Evolutionary conservation across 1,140 invertebrate genomes (phyloP).

Genomic region (Sycobia sp.): DNA sequence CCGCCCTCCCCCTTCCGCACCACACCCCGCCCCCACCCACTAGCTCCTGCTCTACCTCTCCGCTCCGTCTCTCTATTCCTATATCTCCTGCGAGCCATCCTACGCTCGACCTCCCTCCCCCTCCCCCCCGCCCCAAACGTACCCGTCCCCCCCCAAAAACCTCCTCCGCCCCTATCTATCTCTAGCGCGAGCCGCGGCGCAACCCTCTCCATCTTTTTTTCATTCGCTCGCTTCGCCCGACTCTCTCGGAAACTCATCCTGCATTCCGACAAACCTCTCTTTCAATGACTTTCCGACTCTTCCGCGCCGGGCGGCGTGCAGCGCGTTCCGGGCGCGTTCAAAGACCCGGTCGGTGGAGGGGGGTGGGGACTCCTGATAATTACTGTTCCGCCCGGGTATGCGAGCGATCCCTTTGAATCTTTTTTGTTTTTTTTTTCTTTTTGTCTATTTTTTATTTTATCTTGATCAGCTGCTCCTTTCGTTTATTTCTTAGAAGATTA

Average conservation of each 20-base stretch:
- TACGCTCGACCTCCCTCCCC: not conserved
- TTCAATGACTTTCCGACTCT: constrained; percentile 54
- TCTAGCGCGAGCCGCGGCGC: constrained; percentile 10
- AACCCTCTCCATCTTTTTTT: constrained; percentile 25
- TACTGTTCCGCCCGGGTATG: not conserved
- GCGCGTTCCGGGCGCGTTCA: not conserved
- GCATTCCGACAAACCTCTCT: constrained; percentile 43
- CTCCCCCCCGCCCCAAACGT: no score
- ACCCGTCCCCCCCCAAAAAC: no score
- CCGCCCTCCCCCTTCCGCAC: constrained; percentile 32
- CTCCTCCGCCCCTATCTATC: constrained; percentile 29
- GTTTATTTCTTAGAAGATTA: no score
- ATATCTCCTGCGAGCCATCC: not conserved
- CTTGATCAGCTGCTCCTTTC: no score
- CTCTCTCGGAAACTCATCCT: constrained; percentile 35
- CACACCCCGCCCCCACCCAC: not conserved
- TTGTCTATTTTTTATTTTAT: no score
- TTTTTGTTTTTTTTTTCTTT: no score
- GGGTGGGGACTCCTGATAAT: constrained; percentile 5
- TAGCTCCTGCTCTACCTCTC: no score
- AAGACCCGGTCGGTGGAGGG: no score
- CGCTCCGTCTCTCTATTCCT: constrained; percentile 5
- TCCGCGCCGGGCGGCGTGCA: constrained; percentile 30
- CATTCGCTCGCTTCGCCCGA: constrained; percentile 37
- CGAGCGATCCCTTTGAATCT: not conserved